Base-by-base conservation (phyloP, 2,113 vertebrate genomes). In the Chloropsis hardwickii region DNA sequence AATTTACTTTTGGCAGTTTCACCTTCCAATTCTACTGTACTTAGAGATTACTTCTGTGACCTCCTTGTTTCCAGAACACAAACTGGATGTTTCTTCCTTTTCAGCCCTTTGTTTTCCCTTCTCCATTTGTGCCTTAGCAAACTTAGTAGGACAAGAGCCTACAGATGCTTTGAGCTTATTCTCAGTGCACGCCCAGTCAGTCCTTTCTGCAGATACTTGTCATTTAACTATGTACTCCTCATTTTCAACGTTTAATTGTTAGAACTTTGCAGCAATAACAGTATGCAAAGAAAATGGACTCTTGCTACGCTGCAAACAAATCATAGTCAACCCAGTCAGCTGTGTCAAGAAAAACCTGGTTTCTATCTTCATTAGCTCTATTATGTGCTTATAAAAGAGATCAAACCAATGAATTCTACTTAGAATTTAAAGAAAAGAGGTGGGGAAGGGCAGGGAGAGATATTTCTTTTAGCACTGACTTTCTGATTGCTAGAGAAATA, bases 381-480 rank as follows among this genome's bases (percentile, higher is more conserved):
- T 27, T 76, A 11, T 53, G 48, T 70, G 21, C 40, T 81, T 79
- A 45, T 37, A 65, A 71, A 77, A 86, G 48, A 74, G 13, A 86
- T 45, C n/a, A 89, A 89, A 54, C 2, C 29, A 69, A 65, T 74
- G n/a, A 76, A 91, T 91, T 67, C 42, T 77, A 51, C 29, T 37
- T 64, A 7, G 5, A 12, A 33, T 37, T 17, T 9, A 35, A 35
- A 15, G 24, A 4, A 9, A 35, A 31, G 0, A 1, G 3, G 1
- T 0, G 1, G 20, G 7, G 17, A 14, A 8, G 8, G 9, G 37
- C 1, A 1, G 20, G 1, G 8, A 20, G 7, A 48, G 3, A 12
- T 21, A 45, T 17, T 6, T 35, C 23, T 74, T 92, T 73, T 73
- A 65, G 56, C 53, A 53, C n/a, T 25, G n/a, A 27, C 57, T 62